Base-by-base conservation (phyloP, 2,113 vertebrate genomes). In the Meles meles region DNA sequence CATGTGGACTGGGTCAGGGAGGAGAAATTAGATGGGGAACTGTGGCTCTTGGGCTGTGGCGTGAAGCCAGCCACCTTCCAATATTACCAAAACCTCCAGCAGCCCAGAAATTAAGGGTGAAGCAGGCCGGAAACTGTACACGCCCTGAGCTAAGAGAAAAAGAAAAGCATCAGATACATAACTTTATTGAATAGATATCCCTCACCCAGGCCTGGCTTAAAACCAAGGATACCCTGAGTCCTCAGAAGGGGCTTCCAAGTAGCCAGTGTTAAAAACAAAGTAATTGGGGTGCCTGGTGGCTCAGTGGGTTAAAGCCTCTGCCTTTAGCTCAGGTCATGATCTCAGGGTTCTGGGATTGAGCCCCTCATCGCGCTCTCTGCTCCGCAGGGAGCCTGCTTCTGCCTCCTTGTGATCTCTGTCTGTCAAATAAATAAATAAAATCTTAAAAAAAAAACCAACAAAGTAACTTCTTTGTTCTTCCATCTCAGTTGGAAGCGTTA, bases 401-500 rank as follows among this genome's bases (percentile, higher is more conserved):
- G 49, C 15, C 14, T 52, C 5, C 49, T 52, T 52, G 49, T 52
- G 49, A 52, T 52, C 49, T 52, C 49, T 17, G 15, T 17, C 49
- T 52, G 49, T 52, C 49, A 52, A 52, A 52, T 52, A 52, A 52
- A 52, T 52, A 52, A 52, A 17, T 52, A 52, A 17, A 52, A 52
- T 52, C 49, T 52, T 52, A 5, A 52, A 49, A 13, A 15, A 17
- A 52, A 52, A 4, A 44, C 4, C 44, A 7, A 0, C 5, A 18
- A 37, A 20, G 17, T 81, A 29, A 65, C 31, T 29, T 85, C 49
- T 31, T 87, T 57, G 9, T 74, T 55, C 20, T 79, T 59, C 23
- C 1, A 0, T 3, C 11, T 20, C 47, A 15, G 0, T 3, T 52
- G 37, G n/a, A 92, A 65, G 34, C 31, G 29, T 42, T 7, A 21